A percentile compares a stretch with the other conserved stretches of the same genome.
Conservation (phyloP, 2,888 invertebrate genomes). For the Idaea biselata region DNA sequence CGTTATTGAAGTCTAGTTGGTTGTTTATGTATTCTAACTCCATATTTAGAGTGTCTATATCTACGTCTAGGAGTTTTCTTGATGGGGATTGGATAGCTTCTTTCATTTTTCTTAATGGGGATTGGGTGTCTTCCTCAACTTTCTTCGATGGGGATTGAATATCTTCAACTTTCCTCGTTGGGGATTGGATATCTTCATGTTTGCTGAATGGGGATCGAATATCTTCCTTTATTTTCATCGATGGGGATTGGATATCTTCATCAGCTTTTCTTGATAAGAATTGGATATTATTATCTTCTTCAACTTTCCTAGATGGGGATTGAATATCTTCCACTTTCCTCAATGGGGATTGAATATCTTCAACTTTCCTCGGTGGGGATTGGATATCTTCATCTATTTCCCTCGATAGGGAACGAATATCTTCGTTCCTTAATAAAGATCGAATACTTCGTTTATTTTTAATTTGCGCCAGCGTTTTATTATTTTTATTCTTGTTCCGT, state of each 20-base stretch:
- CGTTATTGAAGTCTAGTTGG: constrained; percentile 68
- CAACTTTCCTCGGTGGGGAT: constrained; percentile 47
- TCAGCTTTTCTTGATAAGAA: constrained; percentile 49
- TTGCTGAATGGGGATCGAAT: constrained; percentile 37
- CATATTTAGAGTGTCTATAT: constrained; percentile 68
- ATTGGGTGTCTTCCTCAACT: constrained; percentile 22
- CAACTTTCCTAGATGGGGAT: constrained; percentile 43
- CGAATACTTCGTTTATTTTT: constrained; percentile 4
- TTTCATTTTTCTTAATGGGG: constrained; percentile 51
- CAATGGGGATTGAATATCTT: constrained; percentile 46
- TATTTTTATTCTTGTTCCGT: constrained; percentile 64
- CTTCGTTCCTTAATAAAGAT: constrained; percentile 43
- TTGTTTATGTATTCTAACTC: constrained; percentile 71
- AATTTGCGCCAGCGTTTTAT: constrained; percentile 13
- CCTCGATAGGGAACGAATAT: constrained; percentile 67
- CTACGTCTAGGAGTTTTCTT: constrained; percentile 59
- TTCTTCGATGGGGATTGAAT: constrained; percentile 46
- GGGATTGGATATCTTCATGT: constrained; percentile 54
- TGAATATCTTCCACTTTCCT: constrained; percentile 60
- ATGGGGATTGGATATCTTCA: constrained; percentile 63
- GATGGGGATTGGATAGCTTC: constrained; percentile 17
- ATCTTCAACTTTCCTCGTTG: constrained; percentile 55
- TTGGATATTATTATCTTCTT: constrained; percentile 4
- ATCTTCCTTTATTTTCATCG: constrained; percentile 58
- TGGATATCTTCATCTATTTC: constrained; percentile 46